Conservation (phyloP, 2,113 vertebrate genomes). For the Machaerirhynchus nigripectus region DNA sequence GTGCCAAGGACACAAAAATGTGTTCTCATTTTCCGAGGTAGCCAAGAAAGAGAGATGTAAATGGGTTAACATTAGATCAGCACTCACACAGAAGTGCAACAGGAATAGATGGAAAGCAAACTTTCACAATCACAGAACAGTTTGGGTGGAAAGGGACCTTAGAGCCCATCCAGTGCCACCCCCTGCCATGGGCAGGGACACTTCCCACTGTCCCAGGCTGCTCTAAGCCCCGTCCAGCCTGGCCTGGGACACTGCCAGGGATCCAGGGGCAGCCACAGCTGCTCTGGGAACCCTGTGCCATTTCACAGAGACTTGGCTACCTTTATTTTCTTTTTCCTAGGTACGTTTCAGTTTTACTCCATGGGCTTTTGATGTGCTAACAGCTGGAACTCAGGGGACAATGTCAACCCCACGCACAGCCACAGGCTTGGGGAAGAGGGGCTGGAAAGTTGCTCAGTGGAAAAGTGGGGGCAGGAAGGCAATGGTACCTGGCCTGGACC, state of each 20-base stretch:
- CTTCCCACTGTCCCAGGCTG: accelerated
- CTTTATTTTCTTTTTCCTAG: neutral
- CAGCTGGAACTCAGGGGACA: neutral
- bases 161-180: accelerated
- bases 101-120: neutral
- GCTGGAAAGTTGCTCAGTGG: neutral
- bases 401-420: neutral
- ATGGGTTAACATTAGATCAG: neutral
- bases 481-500: neutral
- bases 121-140: neutral
- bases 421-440: neutral
- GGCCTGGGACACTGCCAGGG: neutral
- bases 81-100: neutral
- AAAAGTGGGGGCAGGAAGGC: neutral
- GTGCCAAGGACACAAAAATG: neutral
- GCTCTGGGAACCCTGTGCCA: neutral
- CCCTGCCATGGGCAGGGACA: neutral
- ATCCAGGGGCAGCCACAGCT: neutral
- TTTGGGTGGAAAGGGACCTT: neutral
- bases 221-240: accelerated
- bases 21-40: neutral
- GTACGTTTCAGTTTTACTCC: neutral
- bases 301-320: too few relatives aligned
- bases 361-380: neutral
- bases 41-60: neutral